phyloP scores from a whole-genome alignment of 1,140 invertebrate genomes.

The Euwallacea fornicatus region DNA sequence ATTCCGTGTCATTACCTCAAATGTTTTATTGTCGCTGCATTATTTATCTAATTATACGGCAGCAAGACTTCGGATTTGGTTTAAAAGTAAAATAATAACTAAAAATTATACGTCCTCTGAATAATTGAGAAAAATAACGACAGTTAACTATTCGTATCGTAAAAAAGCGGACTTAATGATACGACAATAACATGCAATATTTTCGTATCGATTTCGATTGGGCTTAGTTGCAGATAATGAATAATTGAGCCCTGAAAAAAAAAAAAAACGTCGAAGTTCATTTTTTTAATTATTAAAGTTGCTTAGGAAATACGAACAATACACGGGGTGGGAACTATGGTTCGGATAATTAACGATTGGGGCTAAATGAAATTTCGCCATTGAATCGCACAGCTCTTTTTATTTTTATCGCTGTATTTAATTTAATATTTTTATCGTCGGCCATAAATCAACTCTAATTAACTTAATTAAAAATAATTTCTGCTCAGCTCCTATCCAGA shows the following conservation, averaged over 20 bases:
- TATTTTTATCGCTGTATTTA: constrained; percentile 52
- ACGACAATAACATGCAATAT: constrained; percentile 20
- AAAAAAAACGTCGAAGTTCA: neutral
- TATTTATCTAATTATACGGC: constrained; percentile 24
- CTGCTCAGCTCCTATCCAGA: constrained; percentile 22
- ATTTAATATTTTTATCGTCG: constrained; percentile 54
- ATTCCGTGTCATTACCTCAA: constrained; percentile 16
- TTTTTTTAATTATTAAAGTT: neutral
- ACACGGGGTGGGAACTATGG: constrained; percentile 5
- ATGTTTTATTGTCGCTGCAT: constrained; percentile 11
- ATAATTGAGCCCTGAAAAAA: neutral
- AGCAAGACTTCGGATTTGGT: constrained; percentile 13
- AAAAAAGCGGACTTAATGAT: constrained; percentile 16
- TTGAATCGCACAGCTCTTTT: constrained; percentile 44
- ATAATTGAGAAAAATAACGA: constrained; percentile 25
- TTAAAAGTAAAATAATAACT: constrained; percentile 26
- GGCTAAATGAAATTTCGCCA: constrained; percentile 52
- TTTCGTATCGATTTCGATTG: constrained; percentile 6
- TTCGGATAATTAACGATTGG: constrained; percentile 37
- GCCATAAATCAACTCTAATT: constrained; percentile 56
- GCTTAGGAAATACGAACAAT: constrained; percentile 21
- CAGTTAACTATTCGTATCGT: constrained; percentile 21
- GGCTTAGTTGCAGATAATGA: neutral
- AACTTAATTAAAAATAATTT: constrained; percentile 56
- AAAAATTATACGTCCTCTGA: constrained; percentile 12